Percentiles rank a stretch among this genome's conserved stretches.
Evolutionary conservation across 2,797 vertebrate genomes (phyloP).

Genomic region (Brachyrhaphis roseni): DNA sequence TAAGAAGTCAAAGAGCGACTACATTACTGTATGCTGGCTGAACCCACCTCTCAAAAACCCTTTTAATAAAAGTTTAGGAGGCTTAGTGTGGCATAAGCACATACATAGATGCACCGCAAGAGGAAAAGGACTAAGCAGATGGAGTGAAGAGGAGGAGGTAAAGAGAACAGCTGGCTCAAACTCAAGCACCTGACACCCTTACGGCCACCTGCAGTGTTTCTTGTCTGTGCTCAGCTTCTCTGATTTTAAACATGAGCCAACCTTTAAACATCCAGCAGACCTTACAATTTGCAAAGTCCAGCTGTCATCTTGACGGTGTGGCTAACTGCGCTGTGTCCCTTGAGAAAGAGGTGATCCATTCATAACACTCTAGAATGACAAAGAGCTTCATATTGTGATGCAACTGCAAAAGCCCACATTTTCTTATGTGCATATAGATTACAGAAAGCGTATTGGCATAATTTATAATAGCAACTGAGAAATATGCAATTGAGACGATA

Average conservation of each 20-base stretch:
- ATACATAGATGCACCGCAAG: constrained; percentile 25
- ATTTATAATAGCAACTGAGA: constrained; percentile 9
- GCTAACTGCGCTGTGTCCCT: constrained; percentile 8
- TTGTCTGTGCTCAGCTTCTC: constrained; percentile 43
- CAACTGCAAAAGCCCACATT: constrained; percentile 3
- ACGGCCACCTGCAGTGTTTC: constrained; percentile 65
- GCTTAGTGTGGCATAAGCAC: constrained; percentile 47
- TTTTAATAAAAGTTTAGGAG: constrained; percentile 58
- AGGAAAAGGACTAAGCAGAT: constrained; percentile 18
- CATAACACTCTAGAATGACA: background rate
- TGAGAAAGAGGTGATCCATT: constrained; percentile 13
- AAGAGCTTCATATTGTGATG: constrained; percentile 5
- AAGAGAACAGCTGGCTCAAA: constrained; percentile 59
- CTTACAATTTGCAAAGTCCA: constrained; percentile 23
- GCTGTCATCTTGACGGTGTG: constrained; percentile 35
- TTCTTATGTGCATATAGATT: background rate
- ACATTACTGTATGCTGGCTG: constrained; percentile 47
- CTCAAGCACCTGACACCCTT: constrained; percentile 67
- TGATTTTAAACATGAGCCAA: constrained; percentile 63
- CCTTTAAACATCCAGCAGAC: constrained; percentile 62
- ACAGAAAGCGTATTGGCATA: constrained; percentile 1
- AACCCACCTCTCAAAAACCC: constrained; percentile 50
- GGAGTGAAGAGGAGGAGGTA: constrained; percentile 6
- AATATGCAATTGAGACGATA: constrained; percentile 29
- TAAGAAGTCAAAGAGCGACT: constrained; percentile 56